phyloP scores from a whole-genome alignment of 2,113 vertebrate species.

The Gadus chalcogrammus region DNA sequence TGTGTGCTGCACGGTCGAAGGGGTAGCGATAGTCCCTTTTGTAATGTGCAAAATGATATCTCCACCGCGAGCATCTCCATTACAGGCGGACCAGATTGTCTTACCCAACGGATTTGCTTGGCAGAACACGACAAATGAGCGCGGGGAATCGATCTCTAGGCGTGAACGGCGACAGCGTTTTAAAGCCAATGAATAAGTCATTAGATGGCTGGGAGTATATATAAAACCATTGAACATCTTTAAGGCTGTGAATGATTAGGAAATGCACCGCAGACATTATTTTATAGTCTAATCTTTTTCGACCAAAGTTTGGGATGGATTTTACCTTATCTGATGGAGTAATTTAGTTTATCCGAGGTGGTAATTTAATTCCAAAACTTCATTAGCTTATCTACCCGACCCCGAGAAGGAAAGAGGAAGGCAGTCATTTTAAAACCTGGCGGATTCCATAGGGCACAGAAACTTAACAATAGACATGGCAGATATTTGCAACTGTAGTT shows the following conservation, averaged over 20 bases:
- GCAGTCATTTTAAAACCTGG: neutral
- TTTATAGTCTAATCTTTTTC: too few relatives aligned
- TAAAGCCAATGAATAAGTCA: too few relatives aligned
- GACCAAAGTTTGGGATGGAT: too few relatives aligned
- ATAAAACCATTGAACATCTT: too few relatives aligned
- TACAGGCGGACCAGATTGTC: conserved; percentile 70
- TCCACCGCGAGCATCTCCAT: conserved; percentile 66
- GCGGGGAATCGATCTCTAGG: conserved; percentile 23
- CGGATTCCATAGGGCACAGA: neutral
- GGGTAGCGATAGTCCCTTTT: conserved; percentile 62
- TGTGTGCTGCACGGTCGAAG: conserved; percentile 44
- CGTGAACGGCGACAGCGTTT: conserved; percentile 16
- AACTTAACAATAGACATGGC: neutral
- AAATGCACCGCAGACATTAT: too few relatives aligned
- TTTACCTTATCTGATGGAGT: too few relatives aligned
- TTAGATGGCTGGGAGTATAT: too few relatives aligned
- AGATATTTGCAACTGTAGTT: conserved; percentile 44
- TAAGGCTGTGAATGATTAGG: too few relatives aligned
- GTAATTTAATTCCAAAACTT: neutral
- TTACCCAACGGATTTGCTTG: conserved; percentile 69
- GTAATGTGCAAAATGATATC: conserved; percentile 77
- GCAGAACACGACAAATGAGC: conserved; percentile 65
- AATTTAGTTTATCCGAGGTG: too few relatives aligned
- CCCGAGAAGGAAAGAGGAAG: neutral
- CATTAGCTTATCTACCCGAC: neutral